phyloP scores from a whole-genome alignment of 2,888 invertebrate genomes.

The Anorthoa munda region DNA sequence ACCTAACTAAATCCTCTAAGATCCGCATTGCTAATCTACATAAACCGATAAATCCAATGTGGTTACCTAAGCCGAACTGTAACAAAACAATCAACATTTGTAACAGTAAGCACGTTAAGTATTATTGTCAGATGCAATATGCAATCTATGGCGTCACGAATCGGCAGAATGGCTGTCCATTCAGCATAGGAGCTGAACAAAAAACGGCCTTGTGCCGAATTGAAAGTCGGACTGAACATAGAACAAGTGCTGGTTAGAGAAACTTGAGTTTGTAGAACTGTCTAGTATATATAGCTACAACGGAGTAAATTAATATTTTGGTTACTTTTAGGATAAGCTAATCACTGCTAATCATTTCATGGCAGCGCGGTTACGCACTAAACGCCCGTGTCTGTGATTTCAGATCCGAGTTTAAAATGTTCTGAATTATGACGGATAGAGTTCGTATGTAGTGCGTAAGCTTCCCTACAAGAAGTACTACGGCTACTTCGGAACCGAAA shows the following conservation, averaged over 20 bases:
- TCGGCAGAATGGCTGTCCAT: slow-evolving; percentile 28
- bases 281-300: neutral
- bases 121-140: slow-evolving; percentile 54
- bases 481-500: no score
- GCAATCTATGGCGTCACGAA: slow-evolving; percentile 61
- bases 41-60: slow-evolving; percentile 9
- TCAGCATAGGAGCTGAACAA: slow-evolving; percentile 54
- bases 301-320: neutral
- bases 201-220: slow-evolving; percentile 63
- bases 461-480: no score
- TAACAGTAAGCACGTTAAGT: slow-evolving; percentile 11
- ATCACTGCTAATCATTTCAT: neutral
- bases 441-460: no score
- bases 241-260: slow-evolving; percentile 31
- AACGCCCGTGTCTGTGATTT: no score
- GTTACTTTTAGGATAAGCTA: neutral
- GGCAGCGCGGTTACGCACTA: no score
- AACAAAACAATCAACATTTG: slow-evolving; percentile 31
- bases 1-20: neutral
- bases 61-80: neutral
- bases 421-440: no score
- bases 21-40: slow-evolving; percentile 32
- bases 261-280: slow-evolving; percentile 10
- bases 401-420: no score
- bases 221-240: slow-evolving; percentile 56